Evolutionary conservation across 1,140 invertebrate genomes (phyloP), one percentile per base, ranked within the genome.

Genomic region (Diploscapter pachys): DNA sequence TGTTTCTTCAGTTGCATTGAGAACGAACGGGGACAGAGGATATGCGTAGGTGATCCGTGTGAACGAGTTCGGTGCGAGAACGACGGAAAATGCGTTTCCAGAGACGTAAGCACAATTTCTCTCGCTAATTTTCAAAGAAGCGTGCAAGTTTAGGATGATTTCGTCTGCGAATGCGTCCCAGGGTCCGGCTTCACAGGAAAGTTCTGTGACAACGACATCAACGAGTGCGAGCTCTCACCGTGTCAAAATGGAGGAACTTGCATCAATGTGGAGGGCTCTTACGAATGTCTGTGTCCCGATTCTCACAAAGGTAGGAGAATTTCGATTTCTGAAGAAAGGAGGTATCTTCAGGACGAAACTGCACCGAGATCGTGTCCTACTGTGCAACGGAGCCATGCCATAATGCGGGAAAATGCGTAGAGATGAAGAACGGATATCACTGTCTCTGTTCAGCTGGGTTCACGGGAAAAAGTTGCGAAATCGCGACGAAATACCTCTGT

Each of bases 241-340:
- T 80, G 79, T 65, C 73, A 69, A 50, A 80, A 80, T 64, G 78
- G 74, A 9, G 79, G 68, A 9, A 63, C 68, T 8, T 80, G 79
- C 57, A 54, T 81, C 13, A 78, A 80, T 66, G 3, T 71, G 55
- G 53, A 13, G 3, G 67, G 61, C 4, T n/a, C 55, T 9, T 78
- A 72, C 61, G 48, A 61, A 4, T 80, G 79, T 64, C 49, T 72
- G 9, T 80, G 79, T 50, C 31, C 53, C 2, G 13, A 54, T n/a
- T 54, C 66, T 0, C 76, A 9, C 61, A 54, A 63, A 4, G 73
- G 73, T 69, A n/a, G 31, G 68, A 48, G 11, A 13, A 5, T 1
- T 9, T 67, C 49, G 55, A 67, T 52, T 13, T 59, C 9, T 3
- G 11, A 62, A 2, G 8, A 62, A 2, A 63, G 6, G 51, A 54